Evolutionary conservation across 2,888 invertebrate species (phyloP).

Genomic region (Cynaeus angustus): DNA sequence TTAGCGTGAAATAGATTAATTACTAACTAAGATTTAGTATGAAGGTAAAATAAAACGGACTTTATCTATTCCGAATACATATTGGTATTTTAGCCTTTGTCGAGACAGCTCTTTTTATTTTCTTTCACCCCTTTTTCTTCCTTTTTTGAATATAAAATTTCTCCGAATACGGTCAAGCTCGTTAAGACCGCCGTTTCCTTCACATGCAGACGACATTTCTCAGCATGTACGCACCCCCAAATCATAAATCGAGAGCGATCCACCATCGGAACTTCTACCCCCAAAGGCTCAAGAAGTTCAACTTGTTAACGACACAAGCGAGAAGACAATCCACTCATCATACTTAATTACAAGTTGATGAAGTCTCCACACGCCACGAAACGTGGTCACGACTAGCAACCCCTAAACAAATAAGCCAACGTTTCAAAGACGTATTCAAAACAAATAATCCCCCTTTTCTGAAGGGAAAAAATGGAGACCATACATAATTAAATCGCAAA

Average conservation of each 20-base stretch:
- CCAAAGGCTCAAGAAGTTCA: conserved; percentile 8
- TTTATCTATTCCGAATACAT: too few relatives aligned
- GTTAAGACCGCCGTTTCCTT: conserved; percentile 10
- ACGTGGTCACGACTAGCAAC: conserved; percentile 10
- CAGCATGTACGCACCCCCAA: conserved; percentile 15
- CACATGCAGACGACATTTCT: conserved; percentile 14
- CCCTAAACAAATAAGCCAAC: conserved; percentile 20
- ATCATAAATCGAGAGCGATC: conserved; percentile 7
- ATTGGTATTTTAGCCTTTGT: too few relatives aligned
- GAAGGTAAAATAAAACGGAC: too few relatives aligned
- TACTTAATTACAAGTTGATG: conserved; percentile 13
- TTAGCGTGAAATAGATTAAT: too few relatives aligned
- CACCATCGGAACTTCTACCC: conserved; percentile 5
- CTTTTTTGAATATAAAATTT: neutral
- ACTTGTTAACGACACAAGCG: conserved; percentile 14
- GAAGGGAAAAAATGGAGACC: conserved; percentile 64
- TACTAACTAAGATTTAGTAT: too few relatives aligned
- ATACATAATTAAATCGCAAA: conserved; percentile 72
- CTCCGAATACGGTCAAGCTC: neutral
- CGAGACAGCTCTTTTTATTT: neutral
- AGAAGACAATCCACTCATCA: conserved; percentile 11
- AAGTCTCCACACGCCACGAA: conserved; percentile 3
- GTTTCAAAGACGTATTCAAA: conserved; percentile 55
- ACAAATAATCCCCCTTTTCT: conserved; percentile 59
- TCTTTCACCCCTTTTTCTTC: neutral